Base-by-base conservation (phyloP, 2,113 vertebrate genomes). In the Mastomys natalensis region DNA sequence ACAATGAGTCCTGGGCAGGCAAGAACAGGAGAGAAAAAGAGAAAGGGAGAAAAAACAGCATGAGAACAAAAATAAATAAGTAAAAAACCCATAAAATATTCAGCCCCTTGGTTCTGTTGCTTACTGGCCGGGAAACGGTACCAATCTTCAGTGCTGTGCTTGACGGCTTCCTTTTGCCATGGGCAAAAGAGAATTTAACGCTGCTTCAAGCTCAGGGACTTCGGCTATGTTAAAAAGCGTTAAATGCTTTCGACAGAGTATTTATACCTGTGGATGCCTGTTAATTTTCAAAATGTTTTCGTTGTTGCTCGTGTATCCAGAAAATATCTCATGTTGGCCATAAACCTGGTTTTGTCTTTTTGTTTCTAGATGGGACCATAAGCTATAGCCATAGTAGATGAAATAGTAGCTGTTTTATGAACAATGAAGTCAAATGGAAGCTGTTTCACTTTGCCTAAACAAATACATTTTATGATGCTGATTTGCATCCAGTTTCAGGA, bases 1-100 rank as follows among this genome's bases (percentile, higher is more conserved):
- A 99, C 98, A 1, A 99, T 99, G 95, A 99, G 98, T 92, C 99
- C 99, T 99, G 98, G 0, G 0, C 88, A 94, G 89, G 94, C 37
- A 88, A 72, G 93, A 82, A 10, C 15, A 51, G n/a, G 62, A 43
- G 31, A 55, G 62, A 19, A 12, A 53, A 48, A 48, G 58, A 82
- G n/a, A 40, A 9, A 17, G 19, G 10, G 24, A 7, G 5, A 3
- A n/a, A n/a, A 85, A 58, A 62, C 64, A 76, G 91, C 92, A 51
- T 96, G 89, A 97, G 95, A 90, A 74, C 66, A 29, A 16, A 94
- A 70, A 95, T 87, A 77, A 70, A 6, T 16, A 92, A 40, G 31
- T 60, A 87, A 77, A 77, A 51, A 87, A 45, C 24, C 3, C 94
- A 62, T 40, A 51, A 95, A 92, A 90, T 89, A 84, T 74, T 92